Evolutionary conservation across 2,113 vertebrate genomes (phyloP).

Genomic region (Paradisaea rubra): DNA sequence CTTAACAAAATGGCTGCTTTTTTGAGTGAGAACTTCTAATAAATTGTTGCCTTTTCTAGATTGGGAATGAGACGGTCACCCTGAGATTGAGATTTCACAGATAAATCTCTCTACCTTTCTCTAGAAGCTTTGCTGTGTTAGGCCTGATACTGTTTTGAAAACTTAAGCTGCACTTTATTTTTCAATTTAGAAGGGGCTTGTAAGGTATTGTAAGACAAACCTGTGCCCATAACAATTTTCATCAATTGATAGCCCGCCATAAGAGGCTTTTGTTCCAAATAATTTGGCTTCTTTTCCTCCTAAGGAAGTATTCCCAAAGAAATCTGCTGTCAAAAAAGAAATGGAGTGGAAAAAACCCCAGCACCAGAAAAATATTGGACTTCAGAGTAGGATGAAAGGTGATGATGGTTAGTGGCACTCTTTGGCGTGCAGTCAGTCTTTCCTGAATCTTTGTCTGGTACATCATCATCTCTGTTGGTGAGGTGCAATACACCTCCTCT

Average conservation of each 20-base stretch:
- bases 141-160: not conserved
- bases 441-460: not conserved
- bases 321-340: not conserved
- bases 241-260: not conserved
- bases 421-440: not conserved
- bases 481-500: not conserved
- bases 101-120: not conserved
- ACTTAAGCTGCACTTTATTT: not conserved
- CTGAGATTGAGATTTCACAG: not conserved
- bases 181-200: not conserved
- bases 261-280: not conserved
- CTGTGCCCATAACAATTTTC: not conserved
- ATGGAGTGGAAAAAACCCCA: rapidly evolving
- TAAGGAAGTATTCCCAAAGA: not conserved
- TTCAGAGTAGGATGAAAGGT: not conserved
- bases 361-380: not conserved
- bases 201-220: not conserved
- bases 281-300: not conserved
- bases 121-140: not conserved
- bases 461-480: not conserved
- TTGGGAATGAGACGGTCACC: not conserved
- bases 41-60: not conserved
- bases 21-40: not conserved
- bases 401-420: not conserved
- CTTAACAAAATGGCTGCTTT: not conserved